Percentiles rank a stretch among this genome's conserved stretches.
Conservation (phyloP, 2,113 vertebrate species). For the Actenoides hombroni region DNA sequence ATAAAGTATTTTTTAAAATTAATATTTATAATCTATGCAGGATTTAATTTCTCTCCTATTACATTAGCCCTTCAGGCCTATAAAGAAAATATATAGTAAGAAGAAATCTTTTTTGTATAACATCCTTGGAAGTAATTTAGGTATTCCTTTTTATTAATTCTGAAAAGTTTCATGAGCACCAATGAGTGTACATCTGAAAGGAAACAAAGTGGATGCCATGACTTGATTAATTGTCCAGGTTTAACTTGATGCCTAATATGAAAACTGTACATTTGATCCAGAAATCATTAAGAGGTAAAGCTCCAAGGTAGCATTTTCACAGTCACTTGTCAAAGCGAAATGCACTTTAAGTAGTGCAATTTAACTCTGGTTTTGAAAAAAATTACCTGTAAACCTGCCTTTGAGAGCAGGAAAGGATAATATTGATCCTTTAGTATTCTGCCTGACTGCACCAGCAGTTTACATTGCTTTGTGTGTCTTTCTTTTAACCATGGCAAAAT, state of each 20-base stretch:
- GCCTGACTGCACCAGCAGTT: neutral
- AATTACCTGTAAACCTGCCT: neutral
- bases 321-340: neutral
- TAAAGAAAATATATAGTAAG: neutral
- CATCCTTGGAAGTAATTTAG: neutral
- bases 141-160: neutral
- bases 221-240: neutral
- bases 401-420: neutral
- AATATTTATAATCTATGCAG: neutral
- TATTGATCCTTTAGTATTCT: neutral
- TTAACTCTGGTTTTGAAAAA: neutral
- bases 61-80: neutral
- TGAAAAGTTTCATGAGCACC: neutral
- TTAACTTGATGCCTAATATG: neutral
- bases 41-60: neutral
- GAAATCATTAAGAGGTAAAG: neutral
- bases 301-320: neutral
- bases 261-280: neutral
- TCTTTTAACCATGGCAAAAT: neutral
- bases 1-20: neutral
- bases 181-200: neutral
- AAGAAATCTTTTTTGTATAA: neutral
- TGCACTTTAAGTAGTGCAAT: neutral
- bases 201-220: neutral
- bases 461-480: neutral